phyloP scores from a whole-genome alignment of 2,797 vertebrate genomes.

The Hylomyscus alleni region DNA sequence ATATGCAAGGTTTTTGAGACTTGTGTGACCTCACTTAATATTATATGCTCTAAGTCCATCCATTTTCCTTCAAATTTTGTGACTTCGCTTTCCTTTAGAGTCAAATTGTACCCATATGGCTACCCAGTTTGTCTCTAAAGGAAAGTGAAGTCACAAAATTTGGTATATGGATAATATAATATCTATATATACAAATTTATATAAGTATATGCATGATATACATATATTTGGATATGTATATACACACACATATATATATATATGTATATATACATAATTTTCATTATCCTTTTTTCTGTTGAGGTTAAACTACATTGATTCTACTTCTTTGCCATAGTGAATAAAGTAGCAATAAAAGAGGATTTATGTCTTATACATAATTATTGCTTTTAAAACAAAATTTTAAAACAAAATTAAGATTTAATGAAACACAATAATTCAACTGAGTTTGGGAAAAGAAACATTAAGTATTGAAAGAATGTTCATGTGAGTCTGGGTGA shows the following conservation, averaged over 20 bases:
- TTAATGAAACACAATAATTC: constrained; percentile 31
- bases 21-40: background rate
- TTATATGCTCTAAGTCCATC: background rate
- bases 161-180: background rate
- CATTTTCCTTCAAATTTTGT: background rate
- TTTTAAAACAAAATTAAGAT: constrained; percentile 31
- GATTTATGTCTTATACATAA: constrained; percentile 32
- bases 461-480: background rate
- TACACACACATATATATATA: background rate
- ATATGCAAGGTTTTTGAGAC: background rate
- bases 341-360: background rate
- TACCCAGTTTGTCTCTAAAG: background rate
- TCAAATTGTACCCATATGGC: background rate
- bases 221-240: background rate
- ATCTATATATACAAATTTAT: background rate
- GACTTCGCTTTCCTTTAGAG: background rate
- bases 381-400: background rate
- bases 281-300: background rate
- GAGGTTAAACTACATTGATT: background rate
- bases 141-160: background rate
- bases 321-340: background rate
- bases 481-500: background rate
- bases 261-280: background rate
- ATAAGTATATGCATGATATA: background rate
- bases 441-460: background rate